Evolutionary conservation across 2,888 invertebrate species (phyloP), one percentile per base, ranked within the genome.

Genomic region (Neoascia interrupta): DNA sequence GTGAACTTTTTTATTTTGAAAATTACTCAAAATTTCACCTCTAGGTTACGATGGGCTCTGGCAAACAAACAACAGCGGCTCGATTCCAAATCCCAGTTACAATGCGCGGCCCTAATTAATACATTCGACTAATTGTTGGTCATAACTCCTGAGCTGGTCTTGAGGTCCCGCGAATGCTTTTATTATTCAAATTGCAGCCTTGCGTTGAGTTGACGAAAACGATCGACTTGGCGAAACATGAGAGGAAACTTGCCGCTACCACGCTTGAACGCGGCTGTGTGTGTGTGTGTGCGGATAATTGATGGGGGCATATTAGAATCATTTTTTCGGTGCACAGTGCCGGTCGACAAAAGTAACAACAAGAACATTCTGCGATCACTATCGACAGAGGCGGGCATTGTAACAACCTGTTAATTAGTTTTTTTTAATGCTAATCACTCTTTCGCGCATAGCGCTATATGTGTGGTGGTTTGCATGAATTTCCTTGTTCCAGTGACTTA

Each of bases 381-480:
- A 79, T 79, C 76, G 34, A 10, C 13, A 37, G 64, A 49, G 64
- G 72, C 45, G 63, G 73, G 60, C 54, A 66, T 54, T 73, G 76
- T 79, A 73, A 79, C 76, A 66, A 73, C 73, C 73, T 73, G 76
- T 79, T 79, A 79, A 79, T 79, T 79, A 72, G 64, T 66, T 66
- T 66, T 76, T n/a, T 76, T 72, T 60, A 76, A 79, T 79, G 76
- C 76, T 79, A 79, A 79, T 73, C 73, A 73, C 60, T 76, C 66
- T 60, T 72, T 64, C 39, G 64, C 34, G 37, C 60, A 16, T 28
- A 6, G 8, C n/a, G 31, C n/a, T n/a, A 6, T 31, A n/a, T 5
- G 15, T 18, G 49, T 31, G 49, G 56, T 31, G 45, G 47, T 61
- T 70, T 64, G 70, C 49, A 36, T 72, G 72, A 58, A 64, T 70